Evolutionary conservation across 2,797 vertebrate species (phyloP).

Genomic region (Orestias chungarensis): DNA sequence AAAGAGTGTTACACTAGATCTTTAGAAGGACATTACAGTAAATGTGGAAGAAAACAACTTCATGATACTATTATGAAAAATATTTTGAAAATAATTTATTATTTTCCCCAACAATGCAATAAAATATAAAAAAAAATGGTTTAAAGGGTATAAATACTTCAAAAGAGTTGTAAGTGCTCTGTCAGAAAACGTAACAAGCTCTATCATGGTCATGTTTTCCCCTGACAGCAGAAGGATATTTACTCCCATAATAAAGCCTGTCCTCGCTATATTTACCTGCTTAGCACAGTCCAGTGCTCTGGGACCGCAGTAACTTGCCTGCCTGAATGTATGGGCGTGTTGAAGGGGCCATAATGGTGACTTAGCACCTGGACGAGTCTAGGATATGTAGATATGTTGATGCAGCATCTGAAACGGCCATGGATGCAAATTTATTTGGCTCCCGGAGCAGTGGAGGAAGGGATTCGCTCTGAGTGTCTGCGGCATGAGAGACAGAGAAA

Average conservation of each 20-base stretch:
- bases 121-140: not conserved
- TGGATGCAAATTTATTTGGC: slow-evolving; percentile 66
- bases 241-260: slow-evolving; percentile 77
- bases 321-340: slow-evolving; percentile 35
- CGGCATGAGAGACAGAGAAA: slow-evolving; percentile 32
- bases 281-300: slow-evolving; percentile 78
- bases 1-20: not conserved
- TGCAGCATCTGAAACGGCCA: slow-evolving; percentile 61
- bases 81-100: not conserved
- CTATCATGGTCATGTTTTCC: slow-evolving; percentile 53
- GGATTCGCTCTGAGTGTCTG: slow-evolving; percentile 20
- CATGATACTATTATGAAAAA: not conserved
- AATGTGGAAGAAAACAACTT: not conserved
- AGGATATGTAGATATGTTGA: slow-evolving; percentile 72
- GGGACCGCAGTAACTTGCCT: slow-evolving; percentile 66
- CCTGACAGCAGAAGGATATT: slow-evolving; percentile 68
- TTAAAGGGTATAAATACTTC: not conserved
- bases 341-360: slow-evolving; percentile 69
- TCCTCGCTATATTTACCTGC: slow-evolving; percentile 79
- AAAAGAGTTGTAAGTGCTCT: not conserved
- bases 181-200: slow-evolving; percentile 39
- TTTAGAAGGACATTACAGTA: not conserved
- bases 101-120: not conserved
- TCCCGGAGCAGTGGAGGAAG: slow-evolving; percentile 12
- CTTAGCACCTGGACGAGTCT: slow-evolving; percentile 71